Percentiles rank a stretch among this genome's conserved stretches.
Evolutionary conservation across 2,113 vertebrate species (phyloP).

Genomic region (Pungitius pungitius): DNA sequence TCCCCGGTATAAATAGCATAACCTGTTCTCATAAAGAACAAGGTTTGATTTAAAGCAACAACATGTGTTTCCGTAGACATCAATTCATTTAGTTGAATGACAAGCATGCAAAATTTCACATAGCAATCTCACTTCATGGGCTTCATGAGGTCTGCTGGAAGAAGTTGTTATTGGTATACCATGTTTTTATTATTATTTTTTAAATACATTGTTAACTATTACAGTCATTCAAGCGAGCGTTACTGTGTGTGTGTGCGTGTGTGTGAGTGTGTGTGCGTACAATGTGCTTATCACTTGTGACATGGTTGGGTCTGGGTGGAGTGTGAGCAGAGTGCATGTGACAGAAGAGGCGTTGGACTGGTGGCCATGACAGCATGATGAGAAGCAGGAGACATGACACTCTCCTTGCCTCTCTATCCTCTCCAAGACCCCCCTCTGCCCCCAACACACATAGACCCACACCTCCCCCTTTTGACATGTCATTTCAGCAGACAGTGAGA

Average conservation of each 20-base stretch:
- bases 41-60: not conserved
- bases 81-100: not conserved
- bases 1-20: not conserved
- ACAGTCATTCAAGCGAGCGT: not conserved
- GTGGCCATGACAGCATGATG: conserved; percentile 77
- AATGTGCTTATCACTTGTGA: conserved; percentile 90
- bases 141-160: not conserved
- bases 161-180: not conserved
- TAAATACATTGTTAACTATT: conserved; percentile 36
- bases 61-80: not conserved
- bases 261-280: conserved; percentile 40
- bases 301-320: conserved; percentile 63
- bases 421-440: not conserved
- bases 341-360: conserved; percentile 70
- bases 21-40: not conserved
- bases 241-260: conserved; percentile 20
- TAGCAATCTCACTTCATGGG: not conserved
- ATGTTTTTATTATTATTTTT: not conserved
- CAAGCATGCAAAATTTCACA: not conserved
- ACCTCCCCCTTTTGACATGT: conserved; percentile 40
- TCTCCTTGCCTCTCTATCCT: conserved; percentile 33
- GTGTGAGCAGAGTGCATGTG: conserved; percentile 78
- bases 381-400: conserved; percentile 82
- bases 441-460: not conserved
- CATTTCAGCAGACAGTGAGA: conserved; percentile 58